These are phyloP conservation scores for Rhinolophus ferrumequinum DNA, from an alignment of 2,113 vertebrate genomes.

Conservation along the genomic window DNA sequence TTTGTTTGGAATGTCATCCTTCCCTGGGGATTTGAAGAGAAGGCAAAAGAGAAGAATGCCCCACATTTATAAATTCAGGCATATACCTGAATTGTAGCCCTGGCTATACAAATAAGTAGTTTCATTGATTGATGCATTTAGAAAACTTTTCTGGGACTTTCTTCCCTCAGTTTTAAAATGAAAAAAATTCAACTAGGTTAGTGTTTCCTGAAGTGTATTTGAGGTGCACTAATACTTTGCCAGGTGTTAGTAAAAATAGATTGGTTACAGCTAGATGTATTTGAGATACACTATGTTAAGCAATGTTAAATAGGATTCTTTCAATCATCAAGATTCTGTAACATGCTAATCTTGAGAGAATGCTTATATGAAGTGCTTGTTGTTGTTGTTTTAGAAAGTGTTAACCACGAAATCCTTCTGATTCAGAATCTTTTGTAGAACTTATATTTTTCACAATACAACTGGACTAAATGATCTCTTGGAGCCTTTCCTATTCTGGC, in stretches of 20 bases:
- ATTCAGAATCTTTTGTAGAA: conserved; percentile 23
- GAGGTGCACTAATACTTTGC: neutral
- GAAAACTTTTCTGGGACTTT: neutral
- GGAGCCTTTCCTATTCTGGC: neutral
- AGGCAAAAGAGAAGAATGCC: neutral
- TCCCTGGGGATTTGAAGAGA: neutral
- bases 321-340: neutral
- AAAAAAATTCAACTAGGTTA: neutral
- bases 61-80: neutral
- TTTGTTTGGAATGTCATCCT: neutral
- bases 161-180: neutral
- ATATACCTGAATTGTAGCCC: neutral
- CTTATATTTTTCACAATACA: neutral
- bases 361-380: neutral
- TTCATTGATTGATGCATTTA: conserved; percentile 10
- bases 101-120: neutral
- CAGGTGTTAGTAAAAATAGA: neutral
- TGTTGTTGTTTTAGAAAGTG: neutral
- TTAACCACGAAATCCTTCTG: neutral
- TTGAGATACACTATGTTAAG: neutral
- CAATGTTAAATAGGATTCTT: neutral
- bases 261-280: neutral
- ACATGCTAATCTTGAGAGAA: neutral
- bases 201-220: conserved; percentile 3
- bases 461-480: neutral